Percentiles rank a stretch among this genome's conserved stretches.
These are phyloP conservation scores for Pocillopora damicornis DNA, from an alignment of 64 coral and sea anemone species.

Conservation along the genomic window DNA sequence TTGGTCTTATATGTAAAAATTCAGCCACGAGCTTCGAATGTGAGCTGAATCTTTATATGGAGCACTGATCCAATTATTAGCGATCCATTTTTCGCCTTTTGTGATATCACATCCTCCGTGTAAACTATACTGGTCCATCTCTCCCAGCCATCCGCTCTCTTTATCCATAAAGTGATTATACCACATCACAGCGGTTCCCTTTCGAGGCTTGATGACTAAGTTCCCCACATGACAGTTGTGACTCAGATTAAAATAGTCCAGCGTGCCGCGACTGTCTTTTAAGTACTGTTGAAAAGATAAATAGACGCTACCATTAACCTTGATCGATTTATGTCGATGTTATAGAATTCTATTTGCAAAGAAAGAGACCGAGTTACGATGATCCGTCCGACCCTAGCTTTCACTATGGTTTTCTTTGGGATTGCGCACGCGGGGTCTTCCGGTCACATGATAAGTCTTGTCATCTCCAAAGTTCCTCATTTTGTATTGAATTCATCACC, in stretches of 20 bases:
- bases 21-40: slow-evolving; percentile 50
- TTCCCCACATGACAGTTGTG: slow-evolving; percentile 75
- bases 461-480: too few relatives aligned
- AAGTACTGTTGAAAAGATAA: slow-evolving; percentile 35
- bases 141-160: slow-evolving; percentile 57
- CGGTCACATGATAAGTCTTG: too few relatives aligned
- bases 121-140: slow-evolving; percentile 73
- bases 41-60: slow-evolving; percentile 52
- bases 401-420: neutral
- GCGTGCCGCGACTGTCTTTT: slow-evolving; percentile 10
- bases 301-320: neutral
- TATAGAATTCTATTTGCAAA: too few relatives aligned
- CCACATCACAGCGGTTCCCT: slow-evolving; percentile 84
- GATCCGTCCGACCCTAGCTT: neutral
- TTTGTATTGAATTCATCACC: neutral
- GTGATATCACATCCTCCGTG: slow-evolving; percentile 77
- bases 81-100: slow-evolving; percentile 85
- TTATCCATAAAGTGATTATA: slow-evolving; percentile 83
- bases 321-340: neutral
- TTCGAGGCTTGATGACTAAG: slow-evolving; percentile 60
- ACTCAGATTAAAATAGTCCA: slow-evolving; percentile 84
- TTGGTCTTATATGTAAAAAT: neutral
- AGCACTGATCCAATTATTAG: slow-evolving; percentile 90
- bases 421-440: too few relatives aligned
- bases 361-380: too few relatives aligned